Evolutionary conservation across 2,113 vertebrate species (phyloP).

Genomic region (Amia ocellicauda): DNA sequence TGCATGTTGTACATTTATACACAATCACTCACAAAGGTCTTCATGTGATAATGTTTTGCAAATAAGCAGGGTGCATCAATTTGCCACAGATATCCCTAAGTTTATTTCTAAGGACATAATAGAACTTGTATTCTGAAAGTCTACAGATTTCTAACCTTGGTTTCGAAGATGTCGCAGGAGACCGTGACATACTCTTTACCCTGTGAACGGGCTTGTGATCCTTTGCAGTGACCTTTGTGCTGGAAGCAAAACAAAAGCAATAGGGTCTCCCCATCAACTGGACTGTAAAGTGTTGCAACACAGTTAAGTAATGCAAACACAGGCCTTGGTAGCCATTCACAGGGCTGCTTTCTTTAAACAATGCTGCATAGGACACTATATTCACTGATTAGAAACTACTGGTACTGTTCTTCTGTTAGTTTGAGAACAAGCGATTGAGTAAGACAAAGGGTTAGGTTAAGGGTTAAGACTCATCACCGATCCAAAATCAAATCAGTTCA

Average conservation of each 20-base stretch:
- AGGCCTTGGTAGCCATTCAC: neutral
- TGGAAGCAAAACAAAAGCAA: constrained; percentile 30
- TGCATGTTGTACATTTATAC: neutral
- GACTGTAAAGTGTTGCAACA: neutral
- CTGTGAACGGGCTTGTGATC: neutral
- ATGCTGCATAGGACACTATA: no score
- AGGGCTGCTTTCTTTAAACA: no score
- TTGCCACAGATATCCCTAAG: neutral
- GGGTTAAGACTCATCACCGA: no score
- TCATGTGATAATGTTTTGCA: no score
- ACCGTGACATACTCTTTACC: rapidly evolving
- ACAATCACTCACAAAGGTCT: neutral
- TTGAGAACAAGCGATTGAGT: no score
- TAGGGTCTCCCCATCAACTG: neutral
- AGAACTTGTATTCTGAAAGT: no score
- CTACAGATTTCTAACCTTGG: constrained; percentile 56
- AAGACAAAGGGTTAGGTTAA: no score
- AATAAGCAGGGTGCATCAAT: no score
- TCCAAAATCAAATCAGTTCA: no score
- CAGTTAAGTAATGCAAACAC: neutral
- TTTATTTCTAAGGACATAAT: neutral
- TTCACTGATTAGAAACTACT: no score
- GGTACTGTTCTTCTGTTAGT: no score
- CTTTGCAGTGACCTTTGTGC: constrained; percentile 68
- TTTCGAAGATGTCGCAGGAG: constrained; percentile 61